phyloP scores from a whole-genome alignment of 1,140 invertebrate species.

The Calliopsis andreniformis region DNA sequence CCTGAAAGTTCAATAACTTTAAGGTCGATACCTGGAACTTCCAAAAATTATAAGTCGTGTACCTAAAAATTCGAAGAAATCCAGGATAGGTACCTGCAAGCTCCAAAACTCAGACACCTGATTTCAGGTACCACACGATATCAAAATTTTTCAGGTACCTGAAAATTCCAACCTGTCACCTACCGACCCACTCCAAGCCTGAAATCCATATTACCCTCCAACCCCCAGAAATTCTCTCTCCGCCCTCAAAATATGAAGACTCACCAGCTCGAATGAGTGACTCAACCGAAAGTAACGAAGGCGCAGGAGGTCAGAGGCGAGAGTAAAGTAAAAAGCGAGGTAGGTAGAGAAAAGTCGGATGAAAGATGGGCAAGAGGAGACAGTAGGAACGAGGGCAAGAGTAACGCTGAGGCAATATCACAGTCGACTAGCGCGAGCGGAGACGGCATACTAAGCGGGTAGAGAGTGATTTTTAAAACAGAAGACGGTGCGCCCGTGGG shows the following conservation, averaged over 20 bases:
- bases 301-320: conserved; percentile 4
- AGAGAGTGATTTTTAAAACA: conserved; percentile 72
- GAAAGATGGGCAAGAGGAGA: conserved; percentile 26
- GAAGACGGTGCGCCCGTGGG: conserved; percentile 61
- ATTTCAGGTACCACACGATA: too few species aligned
- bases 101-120: too few species aligned
- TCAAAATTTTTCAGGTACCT: too few species aligned
- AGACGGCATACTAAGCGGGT: conserved; percentile 68
- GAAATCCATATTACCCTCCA: too few species aligned
- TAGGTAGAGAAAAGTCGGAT: background rate
- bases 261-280: conserved; percentile 52
- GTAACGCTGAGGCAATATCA: conserved; percentile 70
- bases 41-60: too few species aligned
- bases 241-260: background rate
- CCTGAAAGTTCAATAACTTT: too few species aligned
- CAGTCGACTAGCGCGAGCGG: conserved; percentile 68
- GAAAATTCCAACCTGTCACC: too few species aligned
- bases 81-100: too few species aligned
- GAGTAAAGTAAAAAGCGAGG: background rate
- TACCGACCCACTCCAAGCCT: too few species aligned
- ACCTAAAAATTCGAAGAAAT: too few species aligned
- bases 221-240: too few species aligned
- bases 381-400: conserved; percentile 23
- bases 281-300: conserved; percentile 40
- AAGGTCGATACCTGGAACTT: too few species aligned